Evolutionary conservation across 2,113 vertebrate genomes (phyloP).

Genomic region (Archocentrus centrarchus): DNA sequence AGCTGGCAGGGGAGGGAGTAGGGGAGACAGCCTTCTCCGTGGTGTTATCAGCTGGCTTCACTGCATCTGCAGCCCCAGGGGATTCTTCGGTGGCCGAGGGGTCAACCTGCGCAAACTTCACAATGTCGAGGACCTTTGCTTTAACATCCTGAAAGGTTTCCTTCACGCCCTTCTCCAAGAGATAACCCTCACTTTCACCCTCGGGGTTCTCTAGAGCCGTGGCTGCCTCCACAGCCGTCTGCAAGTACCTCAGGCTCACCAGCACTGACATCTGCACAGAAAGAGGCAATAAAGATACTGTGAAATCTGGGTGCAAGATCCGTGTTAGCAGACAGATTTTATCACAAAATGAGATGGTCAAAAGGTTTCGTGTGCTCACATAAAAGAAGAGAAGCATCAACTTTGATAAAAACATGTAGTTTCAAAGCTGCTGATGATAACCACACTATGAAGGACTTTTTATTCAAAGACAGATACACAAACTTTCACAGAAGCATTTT

Average conservation of each 20-base stretch:
- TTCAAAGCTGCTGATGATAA: slow-evolving; percentile 5
- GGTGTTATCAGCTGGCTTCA: slow-evolving; percentile 43
- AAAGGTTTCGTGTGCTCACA: neutral
- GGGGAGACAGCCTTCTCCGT: slow-evolving; percentile 65
- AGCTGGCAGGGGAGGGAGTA: slow-evolving; percentile 60
- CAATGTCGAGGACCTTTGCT: slow-evolving; percentile 48
- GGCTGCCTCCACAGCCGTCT: slow-evolving; percentile 85
- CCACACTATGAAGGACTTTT: neutral
- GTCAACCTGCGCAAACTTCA: slow-evolving; percentile 73
- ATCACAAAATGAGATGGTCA: neutral
- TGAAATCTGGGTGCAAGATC: slow-evolving; percentile 4
- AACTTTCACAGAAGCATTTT: neutral
- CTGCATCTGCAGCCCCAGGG: slow-evolving; percentile 10
- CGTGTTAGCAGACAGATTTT: neutral
- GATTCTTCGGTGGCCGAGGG: slow-evolving; percentile 25
- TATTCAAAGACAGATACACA: no score
- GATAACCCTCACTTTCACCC: slow-evolving; percentile 84
- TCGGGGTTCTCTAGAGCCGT: slow-evolving; percentile 79
- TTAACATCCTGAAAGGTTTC: slow-evolving; percentile 79
- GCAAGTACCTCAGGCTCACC: slow-evolving; percentile 85
- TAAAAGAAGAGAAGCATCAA: neutral
- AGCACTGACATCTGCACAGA: slow-evolving; percentile 79
- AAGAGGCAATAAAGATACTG: slow-evolving; percentile 1
- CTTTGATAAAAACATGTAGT: neutral
- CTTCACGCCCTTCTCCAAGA: slow-evolving; percentile 84